phyloP scores from a whole-genome alignment of 1,140 invertebrate genomes.

The Sarcophaga bullata region DNA sequence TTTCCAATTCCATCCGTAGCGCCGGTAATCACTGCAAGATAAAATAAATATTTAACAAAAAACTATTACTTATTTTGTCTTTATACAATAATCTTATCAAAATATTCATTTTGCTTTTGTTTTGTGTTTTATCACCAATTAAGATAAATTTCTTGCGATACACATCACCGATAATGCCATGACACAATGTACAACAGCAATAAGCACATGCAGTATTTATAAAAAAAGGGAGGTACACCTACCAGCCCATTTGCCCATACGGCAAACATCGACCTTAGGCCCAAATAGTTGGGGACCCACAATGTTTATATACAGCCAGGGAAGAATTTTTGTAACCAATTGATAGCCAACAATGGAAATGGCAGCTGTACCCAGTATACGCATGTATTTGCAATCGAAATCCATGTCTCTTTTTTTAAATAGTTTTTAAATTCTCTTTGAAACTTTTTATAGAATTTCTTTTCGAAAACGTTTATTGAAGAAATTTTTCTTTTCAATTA shows the following conservation, averaged over 20 bases:
- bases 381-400: conserved; percentile 49
- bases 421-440: background rate
- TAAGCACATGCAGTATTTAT: background rate
- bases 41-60: conserved; percentile 22
- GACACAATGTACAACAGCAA: background rate
- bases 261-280: conserved; percentile 63
- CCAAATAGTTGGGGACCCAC: conserved; percentile 63
- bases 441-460: background rate
- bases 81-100: conserved; percentile 9
- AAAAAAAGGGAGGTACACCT: conserved; percentile 47
- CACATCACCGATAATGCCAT: background rate
- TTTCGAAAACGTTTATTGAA: background rate
- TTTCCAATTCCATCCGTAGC: conserved; percentile 94
- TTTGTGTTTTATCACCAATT: background rate
- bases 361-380: conserved; percentile 52
- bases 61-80: background rate
- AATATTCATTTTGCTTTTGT: background rate
- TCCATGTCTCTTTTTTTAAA: conserved; percentile 45
- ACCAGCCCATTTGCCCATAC: conserved; percentile 68
- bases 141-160: background rate
- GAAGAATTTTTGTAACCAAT: conserved; percentile 56
- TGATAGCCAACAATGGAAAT: conserved; percentile 59
- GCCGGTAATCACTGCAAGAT: conserved; percentile 81
- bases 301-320: conserved; percentile 66
- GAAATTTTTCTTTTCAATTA: background rate